Evolutionary conservation across 1,140 invertebrate genomes (phyloP).

Genomic region (Lethrus apterus): DNA sequence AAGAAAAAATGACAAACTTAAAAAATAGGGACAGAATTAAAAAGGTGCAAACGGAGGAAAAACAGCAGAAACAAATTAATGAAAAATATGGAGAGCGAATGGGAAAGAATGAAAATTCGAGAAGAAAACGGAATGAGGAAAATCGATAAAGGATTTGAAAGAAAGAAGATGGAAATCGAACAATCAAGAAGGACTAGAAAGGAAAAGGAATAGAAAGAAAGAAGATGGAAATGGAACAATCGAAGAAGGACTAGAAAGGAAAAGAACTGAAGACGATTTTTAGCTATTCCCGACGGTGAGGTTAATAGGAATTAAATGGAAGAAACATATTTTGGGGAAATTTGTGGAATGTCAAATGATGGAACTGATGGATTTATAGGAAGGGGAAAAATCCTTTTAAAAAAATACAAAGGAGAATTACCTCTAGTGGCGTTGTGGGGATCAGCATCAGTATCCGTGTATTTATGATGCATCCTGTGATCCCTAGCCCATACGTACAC

Average conservation of each 20-base stretch:
- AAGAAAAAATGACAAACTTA: too few relatives aligned
- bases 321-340: not conserved
- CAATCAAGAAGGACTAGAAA: not conserved
- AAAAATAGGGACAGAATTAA: too few relatives aligned
- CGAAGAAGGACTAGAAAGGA: too few relatives aligned
- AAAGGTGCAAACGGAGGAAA: too few relatives aligned
- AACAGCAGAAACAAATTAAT: too few relatives aligned
- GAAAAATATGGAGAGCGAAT: too few relatives aligned
- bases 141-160: too few relatives aligned
- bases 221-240: too few relatives aligned
- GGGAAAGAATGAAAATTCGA: not conserved
- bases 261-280: too few relatives aligned
- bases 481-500: slow-evolving; percentile 73
- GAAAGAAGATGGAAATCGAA: not conserved
- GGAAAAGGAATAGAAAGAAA: not conserved
- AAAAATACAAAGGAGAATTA: slow-evolving; percentile 72
- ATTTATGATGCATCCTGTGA: slow-evolving; percentile 88
- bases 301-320: not conserved
- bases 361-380: not conserved
- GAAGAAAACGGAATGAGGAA: not conserved
- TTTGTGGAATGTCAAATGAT: not conserved
- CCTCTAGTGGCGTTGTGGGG: slow-evolving; percentile 80
- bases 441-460: slow-evolving; percentile 84
- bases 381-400: slow-evolving; percentile 36
- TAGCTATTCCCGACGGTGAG: not conserved